phyloP scores from a whole-genome alignment of 1,140 invertebrate species.

The Glossosoma conforme region DNA sequence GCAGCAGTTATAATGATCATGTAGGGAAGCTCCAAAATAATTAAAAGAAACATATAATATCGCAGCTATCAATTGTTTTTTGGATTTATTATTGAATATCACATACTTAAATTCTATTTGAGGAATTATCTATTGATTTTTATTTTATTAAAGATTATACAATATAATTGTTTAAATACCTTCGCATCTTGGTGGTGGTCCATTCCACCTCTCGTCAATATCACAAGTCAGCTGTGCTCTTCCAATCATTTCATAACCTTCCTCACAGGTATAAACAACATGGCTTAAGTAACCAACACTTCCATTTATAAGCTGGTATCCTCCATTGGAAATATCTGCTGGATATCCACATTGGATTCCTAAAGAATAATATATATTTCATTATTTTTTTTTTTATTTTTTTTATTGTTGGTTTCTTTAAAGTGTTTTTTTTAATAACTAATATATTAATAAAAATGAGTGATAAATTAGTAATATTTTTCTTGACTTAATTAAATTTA shows the following conservation, averaged over 20 bases:
- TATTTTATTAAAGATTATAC: too few species aligned
- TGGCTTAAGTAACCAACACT: constrained; percentile 79
- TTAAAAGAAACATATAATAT: too few species aligned
- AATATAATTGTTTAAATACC: constrained; percentile 46
- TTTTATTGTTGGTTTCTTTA: too few species aligned
- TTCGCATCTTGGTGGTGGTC: constrained; percentile 83
- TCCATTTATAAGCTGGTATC: constrained; percentile 75
- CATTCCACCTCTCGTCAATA: constrained; percentile 90
- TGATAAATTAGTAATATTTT: too few species aligned
- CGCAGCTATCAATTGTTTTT: too few species aligned
- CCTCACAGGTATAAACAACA: constrained; percentile 77
- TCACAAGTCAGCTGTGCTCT: constrained; percentile 81
- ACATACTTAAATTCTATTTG: too few species aligned
- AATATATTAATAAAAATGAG: too few species aligned
- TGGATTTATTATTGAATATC: too few species aligned
- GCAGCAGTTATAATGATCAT: not conserved
- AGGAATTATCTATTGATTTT: too few species aligned
- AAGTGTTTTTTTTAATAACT: too few species aligned
- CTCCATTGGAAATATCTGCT: constrained; percentile 77
- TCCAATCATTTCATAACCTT: constrained; percentile 79
- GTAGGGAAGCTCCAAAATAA: too few species aligned
- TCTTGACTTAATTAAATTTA: too few species aligned
- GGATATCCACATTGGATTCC: constrained; percentile 87
- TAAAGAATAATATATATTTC: constrained; percentile 39
- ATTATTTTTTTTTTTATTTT: not conserved